Conservation (phyloP, 2,888 invertebrate species). For the Lasioglossum leucozonium region DNA sequence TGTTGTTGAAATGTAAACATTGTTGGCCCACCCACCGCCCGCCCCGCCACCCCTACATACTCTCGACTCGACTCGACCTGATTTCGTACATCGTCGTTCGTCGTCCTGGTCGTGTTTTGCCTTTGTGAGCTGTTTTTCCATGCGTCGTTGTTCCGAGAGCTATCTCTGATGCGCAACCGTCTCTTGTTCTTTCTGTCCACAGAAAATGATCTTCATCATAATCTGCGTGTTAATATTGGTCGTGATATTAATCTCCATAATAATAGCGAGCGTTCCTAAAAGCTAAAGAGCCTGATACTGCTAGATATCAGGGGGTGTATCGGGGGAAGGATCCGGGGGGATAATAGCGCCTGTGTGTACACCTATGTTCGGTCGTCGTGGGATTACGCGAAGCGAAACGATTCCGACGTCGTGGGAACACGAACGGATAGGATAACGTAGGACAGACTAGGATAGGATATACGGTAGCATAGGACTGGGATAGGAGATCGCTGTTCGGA, state of each 20-base stretch:
- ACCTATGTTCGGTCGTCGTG: constrained; percentile 3
- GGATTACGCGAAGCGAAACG: background rate
- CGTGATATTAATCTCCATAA: constrained; percentile 82
- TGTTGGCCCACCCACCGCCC: background rate
- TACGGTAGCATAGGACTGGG: background rate
- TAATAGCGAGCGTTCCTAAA: constrained; percentile 79
- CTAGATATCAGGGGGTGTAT: background rate
- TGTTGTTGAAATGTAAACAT: background rate
- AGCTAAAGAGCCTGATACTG: constrained; percentile 74
- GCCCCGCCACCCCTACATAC: background rate
- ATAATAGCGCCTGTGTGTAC: background rate
- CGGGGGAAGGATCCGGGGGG: constrained; percentile 31
- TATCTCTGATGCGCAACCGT: constrained; percentile 46
- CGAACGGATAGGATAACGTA: constrained; percentile 1
- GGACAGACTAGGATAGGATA: background rate
- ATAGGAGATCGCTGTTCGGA: background rate
- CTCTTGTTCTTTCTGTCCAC: constrained; percentile 79
- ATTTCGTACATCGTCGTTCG: constrained; percentile 4
- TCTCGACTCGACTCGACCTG: constrained; percentile 2
- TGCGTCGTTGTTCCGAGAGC: background rate
- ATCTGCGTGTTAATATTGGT: constrained; percentile 83
- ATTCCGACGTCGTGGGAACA: background rate
- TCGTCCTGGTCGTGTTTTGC: background rate
- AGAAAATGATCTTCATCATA: constrained; percentile 84
- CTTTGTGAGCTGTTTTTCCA: background rate